phyloP scores from a whole-genome alignment of 2,888 invertebrate species.

The Nomada flava region DNA sequence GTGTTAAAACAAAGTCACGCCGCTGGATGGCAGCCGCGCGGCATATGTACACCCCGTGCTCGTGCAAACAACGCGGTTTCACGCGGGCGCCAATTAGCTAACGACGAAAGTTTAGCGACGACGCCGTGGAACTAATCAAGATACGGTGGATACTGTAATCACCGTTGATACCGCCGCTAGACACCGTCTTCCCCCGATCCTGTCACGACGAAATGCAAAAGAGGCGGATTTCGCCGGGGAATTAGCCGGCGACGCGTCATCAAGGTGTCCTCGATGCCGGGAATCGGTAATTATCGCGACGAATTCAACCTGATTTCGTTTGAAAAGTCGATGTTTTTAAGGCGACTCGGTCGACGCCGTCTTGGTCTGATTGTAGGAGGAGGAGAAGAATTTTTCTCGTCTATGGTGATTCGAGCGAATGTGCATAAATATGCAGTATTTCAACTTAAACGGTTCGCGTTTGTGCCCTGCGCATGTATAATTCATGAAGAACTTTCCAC shows the following conservation, averaged over 20 bases:
- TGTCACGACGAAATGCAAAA: constrained; percentile 45
- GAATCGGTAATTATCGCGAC: constrained; percentile 18
- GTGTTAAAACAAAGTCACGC: constrained; percentile 60
- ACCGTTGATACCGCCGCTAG: constrained; percentile 71
- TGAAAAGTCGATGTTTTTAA: neutral
- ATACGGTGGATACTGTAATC: constrained; percentile 77
- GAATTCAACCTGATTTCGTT: neutral
- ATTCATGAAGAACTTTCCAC: constrained; percentile 52
- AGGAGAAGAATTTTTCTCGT: constrained; percentile 28
- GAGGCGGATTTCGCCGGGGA: constrained; percentile 5
- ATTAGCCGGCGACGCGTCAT: neutral
- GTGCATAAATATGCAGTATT: constrained; percentile 47
- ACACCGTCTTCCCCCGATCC: constrained; percentile 45
- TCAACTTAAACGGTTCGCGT: constrained; percentile 24
- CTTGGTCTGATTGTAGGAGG: neutral
- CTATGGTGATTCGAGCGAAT: constrained; percentile 28
- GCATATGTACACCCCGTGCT: constrained; percentile 70
- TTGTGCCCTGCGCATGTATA: constrained; percentile 33
- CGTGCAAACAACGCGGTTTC: constrained; percentile 75
- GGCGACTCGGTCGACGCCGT: neutral
- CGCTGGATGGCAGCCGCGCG: constrained; percentile 67
- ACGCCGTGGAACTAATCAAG: constrained; percentile 77
- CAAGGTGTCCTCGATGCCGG: neutral
- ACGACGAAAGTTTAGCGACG: constrained; percentile 80
- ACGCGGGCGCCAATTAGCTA: constrained; percentile 78